Base-by-base conservation (phyloP, 2,888 invertebrate genomes). In the Drosophila peninsularis region DNA sequence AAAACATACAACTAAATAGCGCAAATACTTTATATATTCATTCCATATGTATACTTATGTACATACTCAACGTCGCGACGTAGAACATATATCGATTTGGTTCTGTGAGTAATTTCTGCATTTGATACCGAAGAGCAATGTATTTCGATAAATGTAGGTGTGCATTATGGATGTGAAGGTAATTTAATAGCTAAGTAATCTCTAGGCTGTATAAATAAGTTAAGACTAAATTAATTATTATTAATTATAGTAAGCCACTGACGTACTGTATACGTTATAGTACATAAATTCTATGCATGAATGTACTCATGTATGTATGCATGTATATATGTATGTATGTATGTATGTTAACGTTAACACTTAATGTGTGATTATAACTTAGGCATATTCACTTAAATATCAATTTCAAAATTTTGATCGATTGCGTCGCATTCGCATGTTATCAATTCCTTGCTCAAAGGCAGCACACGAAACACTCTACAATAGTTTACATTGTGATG, bases 211-310 rank as follows among this genome's bases (percentile, higher is more conserved):
- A 75, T 55, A 30, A 62, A 47, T 75, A 75, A 52, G 42, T 56
- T 56, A 68, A 52, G 44, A 74, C 50, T 74, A 62, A 54, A 53
- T 55, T 62, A 62, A 62, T 67, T 73, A 62, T 37, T 52, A 55
- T 37, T 55, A 62, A 42, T 55, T 61, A 61, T 58, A 75, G 49
- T 70, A 70, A 70, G 54, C 71, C 63, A 65, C 54, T 64, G 53
- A 63, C 49, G 55, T 68, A 62, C 47, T 47, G 30, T 57, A 56
- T 47, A 72, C 47, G 65, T 27, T 41, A 73, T 55, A 37, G 42
- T 60, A 65, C 54, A 60, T 56, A 66, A 47, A 50, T 30, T 50
- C 50, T 5, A 30, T 34, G 34, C 60, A 68, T 27, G 24, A 27
- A 47, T 52, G 62, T 24, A n/a, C 14, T 34, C 13, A 36, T 37